A percentile compares a stretch with the other conserved stretches of the same genome.
Conservation (phyloP, 1,140 invertebrate genomes). For the Plectrocnemia conspersa region DNA sequence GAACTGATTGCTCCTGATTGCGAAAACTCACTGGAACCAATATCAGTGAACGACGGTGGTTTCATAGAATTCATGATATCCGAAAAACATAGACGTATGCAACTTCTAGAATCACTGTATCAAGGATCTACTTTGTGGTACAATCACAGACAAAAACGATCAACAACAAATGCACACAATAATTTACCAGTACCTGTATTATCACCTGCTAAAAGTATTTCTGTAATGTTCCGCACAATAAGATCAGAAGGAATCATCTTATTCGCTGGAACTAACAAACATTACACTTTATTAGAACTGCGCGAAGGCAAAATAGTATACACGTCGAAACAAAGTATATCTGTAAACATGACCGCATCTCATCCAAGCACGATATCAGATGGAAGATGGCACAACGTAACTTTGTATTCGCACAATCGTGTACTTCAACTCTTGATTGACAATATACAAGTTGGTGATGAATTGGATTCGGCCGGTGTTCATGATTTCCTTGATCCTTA, state of each 20-base stretch:
- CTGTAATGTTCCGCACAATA: constrained; percentile 77
- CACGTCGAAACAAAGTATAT: constrained; percentile 66
- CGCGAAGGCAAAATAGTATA: constrained; percentile 67
- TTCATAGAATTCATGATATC: constrained; percentile 76
- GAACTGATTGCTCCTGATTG: constrained; percentile 74
- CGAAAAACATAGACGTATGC: constrained; percentile 80
- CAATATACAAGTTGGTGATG: constrained; percentile 67
- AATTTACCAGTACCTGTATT: constrained; percentile 37
- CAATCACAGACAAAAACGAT: constrained; percentile 43
- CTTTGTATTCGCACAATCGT: constrained; percentile 62
- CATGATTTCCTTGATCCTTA: constrained; percentile 92
- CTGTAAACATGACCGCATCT: constrained; percentile 75
- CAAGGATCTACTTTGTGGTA: constrained; percentile 66
- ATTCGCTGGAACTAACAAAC: constrained; percentile 79
- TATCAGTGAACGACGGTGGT: constrained; percentile 70
- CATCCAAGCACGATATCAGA: constrained; percentile 60
- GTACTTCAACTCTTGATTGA: constrained; percentile 69
- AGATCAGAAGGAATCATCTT: constrained; percentile 72
- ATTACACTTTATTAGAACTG: constrained; percentile 79
- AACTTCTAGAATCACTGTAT: constrained; percentile 73
- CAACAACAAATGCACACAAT: constrained; percentile 35
- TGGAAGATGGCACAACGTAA: constrained; percentile 83
- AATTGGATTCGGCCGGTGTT: constrained; percentile 74
- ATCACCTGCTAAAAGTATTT: constrained; percentile 63
- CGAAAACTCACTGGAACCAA: constrained; percentile 67